Evolutionary conservation across 2,113 vertebrate species (phyloP), one percentile per base, ranked within the genome.

Genomic region (Microcebus jonahi): DNA sequence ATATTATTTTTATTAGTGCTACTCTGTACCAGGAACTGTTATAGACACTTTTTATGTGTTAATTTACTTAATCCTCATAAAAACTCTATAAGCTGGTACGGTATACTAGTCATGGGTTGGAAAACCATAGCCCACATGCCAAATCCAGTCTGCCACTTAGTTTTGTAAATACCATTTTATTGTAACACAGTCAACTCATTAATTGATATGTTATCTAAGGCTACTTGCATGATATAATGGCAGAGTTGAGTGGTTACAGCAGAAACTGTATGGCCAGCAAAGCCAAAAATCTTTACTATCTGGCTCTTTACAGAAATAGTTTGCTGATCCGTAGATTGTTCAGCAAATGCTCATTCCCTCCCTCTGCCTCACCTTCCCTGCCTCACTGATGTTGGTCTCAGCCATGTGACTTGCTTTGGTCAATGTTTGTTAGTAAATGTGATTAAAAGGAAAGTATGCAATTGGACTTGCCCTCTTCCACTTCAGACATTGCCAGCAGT

Each of bases 41-140:
- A 42, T 10, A 67, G 57, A 18, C 4, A 61, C 50, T 73, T 80
- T 76, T 42, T 31, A 50, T 20, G 76, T 45, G 63, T 68, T 67
- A 59, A 71, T 84, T 84, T 79, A 87, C 23, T 88, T 73, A 88
- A 73, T 76, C 79, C 21, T 81, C 21, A 95, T 50, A 93, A 95
- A 73, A 94, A 71, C 14, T 80, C 71, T 50, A 15, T 65, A 59
- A 82, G 50, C 11, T 85, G 13, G 15, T 77, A 48, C 36, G n/a
- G 9, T 73, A 87, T 71, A 71, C 25, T 36, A 84, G n/a, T 75
- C 27, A 90, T 12, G 55, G 45, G 3, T 70, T 65, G 42, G 70
- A 87, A 96, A 96, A 83, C 63, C 53, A 23, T 48, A n/a, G 27
- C 29, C 68, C 18, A 63, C 18, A 20, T 76, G 17, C 21, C 90